Conservation (phyloP, 1,140 invertebrate genomes). For the Acromyrmex heyeri region DNA sequence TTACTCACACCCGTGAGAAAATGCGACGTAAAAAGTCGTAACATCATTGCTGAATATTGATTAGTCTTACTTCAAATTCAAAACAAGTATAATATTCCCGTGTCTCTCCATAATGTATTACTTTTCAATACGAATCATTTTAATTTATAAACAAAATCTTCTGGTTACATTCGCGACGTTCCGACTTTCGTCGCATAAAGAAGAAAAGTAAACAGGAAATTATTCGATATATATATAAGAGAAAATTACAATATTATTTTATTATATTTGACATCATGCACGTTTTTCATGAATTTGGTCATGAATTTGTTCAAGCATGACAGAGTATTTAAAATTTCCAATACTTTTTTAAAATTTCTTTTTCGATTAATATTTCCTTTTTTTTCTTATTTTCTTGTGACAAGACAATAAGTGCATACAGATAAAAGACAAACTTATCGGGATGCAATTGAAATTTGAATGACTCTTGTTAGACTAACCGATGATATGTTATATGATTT, state of each 20-base stretch:
- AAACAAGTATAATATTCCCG: neutral
- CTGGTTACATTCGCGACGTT: neutral
- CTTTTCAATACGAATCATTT: conserved; percentile 15
- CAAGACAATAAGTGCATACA: neutral
- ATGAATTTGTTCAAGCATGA: conserved; percentile 26
- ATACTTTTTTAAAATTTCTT: conserved; percentile 5
- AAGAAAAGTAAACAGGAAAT: neutral
- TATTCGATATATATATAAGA: neutral
- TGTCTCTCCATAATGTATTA: neutral
- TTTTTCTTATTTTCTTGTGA: neutral
- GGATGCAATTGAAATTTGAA: too few relatives aligned
- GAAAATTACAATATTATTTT: too few relatives aligned
- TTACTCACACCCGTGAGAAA: conserved; percentile 66
- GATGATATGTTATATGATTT: neutral
- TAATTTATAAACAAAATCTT: conserved; percentile 26
- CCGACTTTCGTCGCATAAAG: neutral
- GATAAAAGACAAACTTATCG: neutral
- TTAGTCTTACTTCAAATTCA: conserved; percentile 1
- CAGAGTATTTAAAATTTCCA: conserved; percentile 11
- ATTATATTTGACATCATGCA: conserved; percentile 63
- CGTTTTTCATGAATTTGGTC: conserved; percentile 63
- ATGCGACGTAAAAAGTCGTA: conserved; percentile 30
- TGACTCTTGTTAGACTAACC: conserved; percentile 1
- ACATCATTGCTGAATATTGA: conserved; percentile 56
- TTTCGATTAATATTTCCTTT: neutral